Evolutionary conservation across 2,113 vertebrate genomes (phyloP), one percentile per base, ranked within the genome.

Genomic region (Onychostruthus taczanowskii): DNA sequence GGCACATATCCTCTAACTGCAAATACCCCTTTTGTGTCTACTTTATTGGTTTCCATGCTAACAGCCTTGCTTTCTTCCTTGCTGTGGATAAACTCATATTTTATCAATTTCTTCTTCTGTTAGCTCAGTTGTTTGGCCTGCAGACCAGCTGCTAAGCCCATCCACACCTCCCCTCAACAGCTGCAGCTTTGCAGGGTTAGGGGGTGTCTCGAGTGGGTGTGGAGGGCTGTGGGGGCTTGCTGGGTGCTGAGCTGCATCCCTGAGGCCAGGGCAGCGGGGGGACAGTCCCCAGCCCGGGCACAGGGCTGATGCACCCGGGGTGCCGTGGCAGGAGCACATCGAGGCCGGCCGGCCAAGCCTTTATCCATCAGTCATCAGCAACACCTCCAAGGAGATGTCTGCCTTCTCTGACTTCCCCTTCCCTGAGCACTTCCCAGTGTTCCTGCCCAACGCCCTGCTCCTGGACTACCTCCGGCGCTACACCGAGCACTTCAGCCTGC

Each of bases 361-460:
- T 31, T 99, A 99, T 66, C 97, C 91, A 0, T 99, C 98, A 3
- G 79, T 99, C 82, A 96, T 99, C 85, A 98, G 96, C 79, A 99
- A 99, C 91, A 97, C 98, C 46, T 99, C 98, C 37, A 99, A 99
- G 94, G 99, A 99, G 96, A 99, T 99, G 98, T 99, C 98, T 31
- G 98, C 98, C 16, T 99, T 98, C 89, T 99, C 99, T 0, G 98
- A 99, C 80, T 99, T 99, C 68, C 98, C 99, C 39, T 98, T 98
- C 94, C 99, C 97, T 0, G 98, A 98, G 69, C 95, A 99, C 70
- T 99, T 98, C 92, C 98, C 99, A 0, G 98, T 98, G 96, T 99
- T 97, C 93, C 97, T 99, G 98, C 98, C 96, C 66, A 97, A 99
- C 14, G 96, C 97, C 33, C 93, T 61, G 93, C 69, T 99, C 39